Evolutionary conservation across 2,888 invertebrate genomes (phyloP), one percentile per base, ranked within the genome.

Genomic region (Parnassius mnemosyne): DNA sequence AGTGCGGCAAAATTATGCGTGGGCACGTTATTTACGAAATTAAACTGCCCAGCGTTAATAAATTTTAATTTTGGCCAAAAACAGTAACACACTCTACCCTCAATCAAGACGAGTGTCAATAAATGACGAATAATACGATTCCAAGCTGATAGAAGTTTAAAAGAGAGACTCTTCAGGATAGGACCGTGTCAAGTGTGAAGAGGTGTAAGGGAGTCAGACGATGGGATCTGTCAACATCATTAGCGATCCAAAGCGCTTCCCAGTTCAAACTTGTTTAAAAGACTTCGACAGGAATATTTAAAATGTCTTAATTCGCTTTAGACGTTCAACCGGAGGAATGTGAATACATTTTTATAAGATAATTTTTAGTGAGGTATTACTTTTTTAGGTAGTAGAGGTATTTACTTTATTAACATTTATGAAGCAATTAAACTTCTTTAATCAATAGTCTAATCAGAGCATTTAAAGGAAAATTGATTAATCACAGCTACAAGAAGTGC

Each of bases 161-260:
- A 70, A 75, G 60, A 77, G 75, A 71, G 75, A 74, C 79, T 56
- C 52, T 65, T 64, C 80, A 81, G 77, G 80, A 68, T 69, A 68
- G 60, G 66, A 63, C 54, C 64, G 61, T 55, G 59, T 57, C 51
- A 53, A 61, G 55, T 44, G 56, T 3, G 55, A 16, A 13, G 49
- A 46, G 49, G 54, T 13, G 49, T 49, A 54, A 76, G 74, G 83
- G 80, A 80, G 78, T 81, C 66, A 71, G 13, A 12, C 49, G 49
- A 49, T 74, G 69, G 72, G 71, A 79, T 85, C 87, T 87, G 87
- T 87, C 88, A 89, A 89, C 87, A 88, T 89, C 88, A 87, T 89
- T 88, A 88, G 85, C 76, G 81, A 72, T 76, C 78, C 80, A 79
- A 77, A 80, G 80, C 77, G 74, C 77, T 73, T 57, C 59, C 53